phyloP scores from a whole-genome alignment of 2,888 invertebrate species.

The Sthenelais limicola region DNA sequence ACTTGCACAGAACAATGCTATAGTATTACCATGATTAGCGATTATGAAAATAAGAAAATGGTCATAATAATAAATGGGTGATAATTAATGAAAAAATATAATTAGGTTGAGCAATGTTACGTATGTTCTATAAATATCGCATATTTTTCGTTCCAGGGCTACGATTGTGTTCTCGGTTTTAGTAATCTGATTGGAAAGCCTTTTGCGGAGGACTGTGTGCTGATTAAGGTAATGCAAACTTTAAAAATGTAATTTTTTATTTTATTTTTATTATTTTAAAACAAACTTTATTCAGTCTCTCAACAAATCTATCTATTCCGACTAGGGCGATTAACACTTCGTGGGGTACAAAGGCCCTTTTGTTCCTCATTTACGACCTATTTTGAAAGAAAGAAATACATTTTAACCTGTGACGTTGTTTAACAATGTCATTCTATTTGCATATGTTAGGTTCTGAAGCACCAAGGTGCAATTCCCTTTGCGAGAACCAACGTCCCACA shows the following conservation, averaged over 20 bases:
- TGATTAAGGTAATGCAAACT: constrained; percentile 43
- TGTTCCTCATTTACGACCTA: no score
- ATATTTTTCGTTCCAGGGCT: constrained; percentile 45
- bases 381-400: no score
- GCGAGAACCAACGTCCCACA: constrained; percentile 73
- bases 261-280: not conserved
- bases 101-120: no score
- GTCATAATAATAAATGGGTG: no score
- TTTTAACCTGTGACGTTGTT: not conserved
- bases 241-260: not conserved
- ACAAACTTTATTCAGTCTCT: no score
- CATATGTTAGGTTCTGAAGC: constrained; percentile 61
- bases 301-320: no score
- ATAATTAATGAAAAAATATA: no score
- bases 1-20: no score
- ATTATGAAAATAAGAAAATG: no score
- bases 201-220: constrained; percentile 41
- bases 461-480: constrained; percentile 74
- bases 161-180: constrained; percentile 47
- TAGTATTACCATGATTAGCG: no score
- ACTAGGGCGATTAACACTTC: no score
- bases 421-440: not conserved
- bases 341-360: no score
- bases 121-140: not conserved
- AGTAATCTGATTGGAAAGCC: constrained; percentile 44